A percentile compares a stretch with the other conserved stretches of the same genome.
Evolutionary conservation across 2,888 invertebrate genomes (phyloP).

Genomic region (Anagyrus pseudococci): DNA sequence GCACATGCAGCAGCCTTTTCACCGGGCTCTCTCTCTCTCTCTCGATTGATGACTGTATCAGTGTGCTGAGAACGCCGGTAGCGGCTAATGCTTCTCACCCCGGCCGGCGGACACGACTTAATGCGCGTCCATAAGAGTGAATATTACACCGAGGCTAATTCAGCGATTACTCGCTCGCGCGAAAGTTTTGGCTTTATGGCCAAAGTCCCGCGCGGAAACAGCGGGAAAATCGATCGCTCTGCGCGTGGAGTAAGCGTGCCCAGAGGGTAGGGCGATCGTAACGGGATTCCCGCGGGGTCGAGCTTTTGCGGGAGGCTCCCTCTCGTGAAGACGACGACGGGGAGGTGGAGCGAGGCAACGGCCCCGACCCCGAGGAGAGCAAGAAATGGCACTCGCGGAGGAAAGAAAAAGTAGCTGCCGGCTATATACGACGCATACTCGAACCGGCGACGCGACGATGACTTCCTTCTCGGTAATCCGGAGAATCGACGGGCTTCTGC

Average conservation of each 20-base stretch:
- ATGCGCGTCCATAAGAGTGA: too few species aligned
- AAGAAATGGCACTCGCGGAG: conserved; percentile 10
- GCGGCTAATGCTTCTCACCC: too few species aligned
- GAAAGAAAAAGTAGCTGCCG: conserved; percentile 40
- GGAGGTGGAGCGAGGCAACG: conserved; percentile 10
- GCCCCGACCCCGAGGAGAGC: conserved; percentile 18
- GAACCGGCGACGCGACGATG: conserved; percentile 42
- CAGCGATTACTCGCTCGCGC: too few species aligned
- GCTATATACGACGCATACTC: too few species aligned
- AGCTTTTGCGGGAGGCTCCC: conserved; percentile 26
- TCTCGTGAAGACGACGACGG: conserved; percentile 39
- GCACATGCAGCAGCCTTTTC: too few species aligned
- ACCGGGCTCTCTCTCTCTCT: too few species aligned
- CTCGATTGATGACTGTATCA: too few species aligned
- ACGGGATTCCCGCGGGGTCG: conserved; percentile 47
- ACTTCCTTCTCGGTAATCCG: conserved; percentile 40
- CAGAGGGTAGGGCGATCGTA: conserved; percentile 37
- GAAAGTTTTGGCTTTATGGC: too few species aligned
- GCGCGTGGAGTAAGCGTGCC: conserved; percentile 42
- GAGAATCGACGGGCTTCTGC: conserved; percentile 37
- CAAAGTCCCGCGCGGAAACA: too few species aligned
- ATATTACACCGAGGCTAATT: too few species aligned
- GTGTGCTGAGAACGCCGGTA: too few species aligned
- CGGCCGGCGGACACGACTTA: too few species aligned
- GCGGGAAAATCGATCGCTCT: conserved; percentile 50